Evolutionary conservation across 2,888 invertebrate species (phyloP).

Genomic region (Melangyna quadrimaculata): DNA sequence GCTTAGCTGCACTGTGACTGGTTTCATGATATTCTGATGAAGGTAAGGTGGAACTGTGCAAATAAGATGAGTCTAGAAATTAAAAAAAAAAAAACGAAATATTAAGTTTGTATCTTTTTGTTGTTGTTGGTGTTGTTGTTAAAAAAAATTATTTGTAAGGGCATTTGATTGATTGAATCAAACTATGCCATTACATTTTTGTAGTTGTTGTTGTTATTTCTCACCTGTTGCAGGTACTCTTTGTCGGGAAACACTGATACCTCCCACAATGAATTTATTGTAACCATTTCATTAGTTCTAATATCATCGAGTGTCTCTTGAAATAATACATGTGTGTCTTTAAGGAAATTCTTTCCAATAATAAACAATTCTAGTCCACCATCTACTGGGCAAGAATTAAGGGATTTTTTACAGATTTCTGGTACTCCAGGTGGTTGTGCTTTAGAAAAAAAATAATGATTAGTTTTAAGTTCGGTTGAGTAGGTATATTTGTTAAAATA

Average conservation of each 20-base stretch:
- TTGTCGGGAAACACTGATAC: constrained; percentile 92
- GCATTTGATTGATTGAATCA: too few relatives aligned
- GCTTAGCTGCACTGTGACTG: constrained; percentile 88
- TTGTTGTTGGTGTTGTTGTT: background rate
- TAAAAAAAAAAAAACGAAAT: background rate
- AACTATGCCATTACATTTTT: background rate
- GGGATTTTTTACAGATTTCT: constrained; percentile 94
- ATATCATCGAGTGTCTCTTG: constrained; percentile 79
- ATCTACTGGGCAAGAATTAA: constrained; percentile 88
- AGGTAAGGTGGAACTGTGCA: constrained; percentile 92
- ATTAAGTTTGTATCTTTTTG: too few relatives aligned
- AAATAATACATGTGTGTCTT: constrained; percentile 93
- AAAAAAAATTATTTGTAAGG: too few relatives aligned
- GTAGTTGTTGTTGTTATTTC: constrained; percentile 6
- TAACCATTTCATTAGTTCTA: constrained; percentile 81
- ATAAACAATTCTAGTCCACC: constrained; percentile 93
- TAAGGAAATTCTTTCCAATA: constrained; percentile 94
- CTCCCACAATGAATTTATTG: constrained; percentile 85
- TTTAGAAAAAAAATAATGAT: constrained; percentile 77
- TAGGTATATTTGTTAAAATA: background rate
- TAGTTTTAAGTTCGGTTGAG: background rate
- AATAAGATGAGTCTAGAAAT: constrained; percentile 90
- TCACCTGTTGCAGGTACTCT: constrained; percentile 92
- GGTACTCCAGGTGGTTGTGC: constrained; percentile 96
- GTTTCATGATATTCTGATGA: constrained; percentile 85